Evolutionary conservation across 30 jellyfish, hydroid and myxozoan species (phyloP).

Genomic region (Aurelia aurita complex sp. Pacific): DNA sequence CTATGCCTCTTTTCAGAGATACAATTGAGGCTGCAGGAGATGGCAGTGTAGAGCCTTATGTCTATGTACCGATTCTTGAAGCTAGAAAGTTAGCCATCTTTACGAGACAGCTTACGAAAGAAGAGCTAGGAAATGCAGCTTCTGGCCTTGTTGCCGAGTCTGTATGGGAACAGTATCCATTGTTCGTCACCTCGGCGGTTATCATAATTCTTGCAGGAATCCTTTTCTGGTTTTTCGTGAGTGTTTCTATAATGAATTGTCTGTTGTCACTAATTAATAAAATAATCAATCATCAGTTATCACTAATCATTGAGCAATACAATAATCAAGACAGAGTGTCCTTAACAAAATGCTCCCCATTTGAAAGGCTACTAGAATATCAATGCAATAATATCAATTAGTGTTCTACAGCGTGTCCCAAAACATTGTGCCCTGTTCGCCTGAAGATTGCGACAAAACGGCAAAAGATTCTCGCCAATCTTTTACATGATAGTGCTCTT

Average conservation of each 20-base stretch:
- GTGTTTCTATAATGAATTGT: not conserved
- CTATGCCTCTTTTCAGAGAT: slow-evolving; percentile 23
- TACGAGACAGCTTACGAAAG: not conserved
- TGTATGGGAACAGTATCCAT: slow-evolving; percentile 35
- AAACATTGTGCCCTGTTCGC: no score
- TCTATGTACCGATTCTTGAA: slow-evolving; percentile 20
- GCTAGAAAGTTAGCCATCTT: slow-evolving; percentile 15
- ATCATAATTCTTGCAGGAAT: slow-evolving; percentile 41
- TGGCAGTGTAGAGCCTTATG: not conserved
- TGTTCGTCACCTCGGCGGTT: not conserved
- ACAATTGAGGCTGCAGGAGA: slow-evolving; percentile 8
- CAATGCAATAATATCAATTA: no score
- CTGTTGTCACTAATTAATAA: no score
- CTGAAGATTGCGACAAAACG: no score
- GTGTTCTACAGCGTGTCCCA: no score
- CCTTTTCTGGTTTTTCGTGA: slow-evolving; percentile 35
- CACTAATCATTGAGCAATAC: no score
- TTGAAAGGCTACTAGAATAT: no score
- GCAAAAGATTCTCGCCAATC: no score
- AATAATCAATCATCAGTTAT: no score
- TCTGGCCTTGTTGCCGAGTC: slow-evolving; percentile 1
- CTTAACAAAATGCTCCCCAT: no score
- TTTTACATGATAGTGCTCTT: no score
- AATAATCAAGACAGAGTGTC: no score
- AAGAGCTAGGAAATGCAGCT: slow-evolving; percentile 48